Percentiles rank a stretch among this genome's conserved stretches.
phyloP scores from a whole-genome alignment of 2,113 vertebrate genomes.

The Spea multiplicata region DNA sequence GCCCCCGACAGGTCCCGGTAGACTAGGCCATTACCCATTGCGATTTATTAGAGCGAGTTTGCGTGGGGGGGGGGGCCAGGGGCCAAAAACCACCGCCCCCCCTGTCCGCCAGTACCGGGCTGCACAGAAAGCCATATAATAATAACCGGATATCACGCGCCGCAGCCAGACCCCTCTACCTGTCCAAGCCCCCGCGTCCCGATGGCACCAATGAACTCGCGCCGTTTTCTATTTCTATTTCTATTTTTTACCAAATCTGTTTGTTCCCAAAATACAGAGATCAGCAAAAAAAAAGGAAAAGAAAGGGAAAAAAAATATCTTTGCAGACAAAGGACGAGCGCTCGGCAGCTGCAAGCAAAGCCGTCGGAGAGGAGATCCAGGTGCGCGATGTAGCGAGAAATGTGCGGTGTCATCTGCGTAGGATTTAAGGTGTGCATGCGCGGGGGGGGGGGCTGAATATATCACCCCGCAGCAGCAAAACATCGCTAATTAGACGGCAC shows the following conservation, averaged over 20 bases:
- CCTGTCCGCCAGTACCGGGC: no score
- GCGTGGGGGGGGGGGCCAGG: no score
- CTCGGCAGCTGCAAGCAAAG: conserved; percentile 25
- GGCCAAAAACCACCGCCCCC: no score
- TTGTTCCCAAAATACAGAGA: not conserved
- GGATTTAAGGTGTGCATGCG: conserved; percentile 9
- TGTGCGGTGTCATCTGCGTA: conserved; percentile 19
- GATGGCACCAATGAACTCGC: no score
- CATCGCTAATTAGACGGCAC: conserved; percentile 41
- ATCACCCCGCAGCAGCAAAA: conserved; percentile 36
- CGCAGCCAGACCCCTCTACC: no score
- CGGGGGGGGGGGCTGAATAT: conserved; percentile 7
- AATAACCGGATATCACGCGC: no score
- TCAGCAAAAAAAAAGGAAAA: conserved; percentile 17
- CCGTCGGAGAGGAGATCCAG: conserved; percentile 9
- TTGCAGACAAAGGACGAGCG: not conserved
- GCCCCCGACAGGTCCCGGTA: no score
- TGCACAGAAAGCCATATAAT: no score
- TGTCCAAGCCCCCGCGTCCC: no score
- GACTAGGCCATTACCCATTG: no score
- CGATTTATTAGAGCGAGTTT: no score
- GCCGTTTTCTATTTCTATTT: not conserved
- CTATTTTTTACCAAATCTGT: not conserved
- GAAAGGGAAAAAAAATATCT: not conserved
- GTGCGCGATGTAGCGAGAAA: conserved; percentile 26